Evolutionary conservation across 2,797 vertebrate species (phyloP).

Genomic region (Atherinosoma microstoma): DNA sequence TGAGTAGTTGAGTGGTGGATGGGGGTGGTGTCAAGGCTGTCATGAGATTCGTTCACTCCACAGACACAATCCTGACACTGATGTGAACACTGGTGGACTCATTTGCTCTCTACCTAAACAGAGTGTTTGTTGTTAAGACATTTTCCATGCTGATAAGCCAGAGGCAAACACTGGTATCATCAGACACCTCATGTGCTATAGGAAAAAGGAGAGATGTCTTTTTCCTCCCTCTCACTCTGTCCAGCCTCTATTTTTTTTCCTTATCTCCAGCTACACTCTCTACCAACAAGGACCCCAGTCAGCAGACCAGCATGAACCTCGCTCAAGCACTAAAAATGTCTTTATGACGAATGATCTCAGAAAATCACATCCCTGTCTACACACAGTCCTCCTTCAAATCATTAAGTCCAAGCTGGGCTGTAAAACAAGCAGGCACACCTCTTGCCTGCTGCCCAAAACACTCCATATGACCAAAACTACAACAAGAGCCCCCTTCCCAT

Average conservation of each 20-base stretch:
- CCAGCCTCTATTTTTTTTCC: constrained; percentile 19
- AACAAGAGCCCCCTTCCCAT: constrained; percentile 28
- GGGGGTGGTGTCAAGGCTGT: constrained; percentile 17
- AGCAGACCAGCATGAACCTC: constrained; percentile 14
- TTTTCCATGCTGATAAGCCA: constrained; percentile 72
- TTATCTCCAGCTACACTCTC: constrained; percentile 35
- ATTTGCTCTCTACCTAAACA: constrained; percentile 51
- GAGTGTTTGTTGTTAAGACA: constrained; percentile 74
- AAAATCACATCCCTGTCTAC: background rate
- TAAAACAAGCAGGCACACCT: constrained; percentile 24
- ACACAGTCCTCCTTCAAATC: constrained; percentile 26
- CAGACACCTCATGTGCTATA: constrained; percentile 80
- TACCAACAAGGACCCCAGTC: constrained; percentile 37
- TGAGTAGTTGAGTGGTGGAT: constrained; percentile 23
- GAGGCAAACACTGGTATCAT: constrained; percentile 76
- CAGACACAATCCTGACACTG: constrained; percentile 42
- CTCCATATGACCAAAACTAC: constrained; percentile 47
- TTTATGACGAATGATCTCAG: constrained; percentile 42
- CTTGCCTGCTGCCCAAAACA: constrained; percentile 48
- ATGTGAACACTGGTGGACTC: constrained; percentile 38
- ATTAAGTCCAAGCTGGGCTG: constrained; percentile 21
- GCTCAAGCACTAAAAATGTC: constrained; percentile 41
- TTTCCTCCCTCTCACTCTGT: constrained; percentile 46
- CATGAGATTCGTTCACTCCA: constrained; percentile 48
- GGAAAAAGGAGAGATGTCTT: constrained; percentile 63